Base-by-base conservation (phyloP, 1,140 invertebrate genomes). In the Anastatus disparis region DNA sequence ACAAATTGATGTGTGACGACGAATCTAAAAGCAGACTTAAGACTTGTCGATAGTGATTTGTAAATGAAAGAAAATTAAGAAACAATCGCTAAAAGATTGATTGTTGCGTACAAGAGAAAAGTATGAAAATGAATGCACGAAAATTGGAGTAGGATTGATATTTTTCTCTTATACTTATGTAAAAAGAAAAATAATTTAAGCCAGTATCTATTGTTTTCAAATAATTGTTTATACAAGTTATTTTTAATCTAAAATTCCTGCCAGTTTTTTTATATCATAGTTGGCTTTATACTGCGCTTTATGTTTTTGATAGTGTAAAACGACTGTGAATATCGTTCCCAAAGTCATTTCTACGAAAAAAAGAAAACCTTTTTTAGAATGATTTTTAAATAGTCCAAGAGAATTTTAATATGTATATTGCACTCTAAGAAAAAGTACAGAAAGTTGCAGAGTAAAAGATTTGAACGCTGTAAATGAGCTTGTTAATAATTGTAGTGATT, bases 1-100 rank as follows among this genome's bases (percentile, higher is more conserved):
- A 74, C 85, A 86, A 73, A 86, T 86, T 42, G 85, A 86, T 64
- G 84, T 86, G 72, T 87, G 84, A 87, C 81, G 78, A 77, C 73
- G 66, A 74, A 75, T 71, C 0, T 59, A 53, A 71, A 22, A 48
- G 42, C 13, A 3, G 31, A 10, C 1, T 38, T n/a, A 64, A 26
- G 12, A 64, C 50, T 31, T 40, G 38, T 66, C 17, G 46, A 55
- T 26, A 44, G 67, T 70, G 67, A 70, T 50, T 70, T 70, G 20
- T 55, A 61, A 17, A 56, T 67, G 52, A 52, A 61, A 59, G 52
- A 42, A 26, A 61, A 52, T 20, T 26, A 70, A 62, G 52, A 61
- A 52, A 61, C 26, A 17, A 17, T 50, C 46, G 38, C 38, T 69
- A 26, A 3, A 13, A 7, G 48, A 24, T 50, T 50, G 22, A 48